These are phyloP conservation scores for Corythoichthys intestinalis DNA, from an alignment of 2,113 vertebrate genomes.

Conservation along the genomic window DNA sequence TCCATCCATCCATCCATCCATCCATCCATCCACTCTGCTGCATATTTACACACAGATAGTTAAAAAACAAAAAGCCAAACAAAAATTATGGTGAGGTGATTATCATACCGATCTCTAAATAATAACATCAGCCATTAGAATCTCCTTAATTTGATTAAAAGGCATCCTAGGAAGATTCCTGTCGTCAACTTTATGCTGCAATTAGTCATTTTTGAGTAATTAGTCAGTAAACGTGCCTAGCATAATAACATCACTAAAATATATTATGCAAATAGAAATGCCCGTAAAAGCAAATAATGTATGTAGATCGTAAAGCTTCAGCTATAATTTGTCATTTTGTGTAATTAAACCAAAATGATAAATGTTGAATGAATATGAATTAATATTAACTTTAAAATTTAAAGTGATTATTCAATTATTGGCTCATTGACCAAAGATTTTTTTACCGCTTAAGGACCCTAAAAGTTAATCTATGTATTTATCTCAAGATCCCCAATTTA, in stretches of 20 bases:
- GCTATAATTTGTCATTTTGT: not conserved
- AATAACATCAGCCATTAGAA: not conserved
- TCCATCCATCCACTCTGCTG: too few relatives aligned
- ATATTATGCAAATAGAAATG: not conserved
- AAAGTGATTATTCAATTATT: not conserved
- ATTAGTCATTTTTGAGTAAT: conserved; percentile 2
- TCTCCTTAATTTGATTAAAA: not conserved
- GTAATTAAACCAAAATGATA: not conserved
- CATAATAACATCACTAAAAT: not conserved
- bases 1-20: too few relatives aligned
- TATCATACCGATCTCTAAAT: not conserved
- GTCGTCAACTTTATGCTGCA: not conserved
- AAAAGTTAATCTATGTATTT: not conserved
- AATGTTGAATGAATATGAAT: not conserved
- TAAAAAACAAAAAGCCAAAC: not conserved
- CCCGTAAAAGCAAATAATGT: not conserved
- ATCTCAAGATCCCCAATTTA: not conserved
- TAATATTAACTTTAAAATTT: too few relatives aligned
- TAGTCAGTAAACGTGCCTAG: not conserved
- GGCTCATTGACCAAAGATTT: not conserved
- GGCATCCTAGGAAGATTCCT: not conserved
- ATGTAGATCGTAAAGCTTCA: not conserved
- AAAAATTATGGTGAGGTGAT: not conserved
- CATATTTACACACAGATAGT: not conserved
- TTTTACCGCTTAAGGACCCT: not conserved